Evolutionary conservation across 2,113 vertebrate genomes (phyloP).

Genomic region (Paratilapia polleni): DNA sequence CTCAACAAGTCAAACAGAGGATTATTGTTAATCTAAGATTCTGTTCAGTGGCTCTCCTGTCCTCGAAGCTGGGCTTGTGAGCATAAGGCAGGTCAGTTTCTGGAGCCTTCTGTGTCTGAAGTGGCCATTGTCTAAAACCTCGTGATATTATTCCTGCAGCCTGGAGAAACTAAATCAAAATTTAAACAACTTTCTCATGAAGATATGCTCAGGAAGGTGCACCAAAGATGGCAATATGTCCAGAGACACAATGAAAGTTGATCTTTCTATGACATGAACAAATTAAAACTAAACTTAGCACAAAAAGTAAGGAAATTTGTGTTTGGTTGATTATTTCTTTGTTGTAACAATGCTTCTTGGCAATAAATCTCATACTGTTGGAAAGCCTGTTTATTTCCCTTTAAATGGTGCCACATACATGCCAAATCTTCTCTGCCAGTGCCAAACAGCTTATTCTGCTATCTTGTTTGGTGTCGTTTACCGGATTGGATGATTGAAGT

Average conservation of each 20-base stretch:
- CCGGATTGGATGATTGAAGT: too few species aligned
- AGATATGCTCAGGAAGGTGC: background rate
- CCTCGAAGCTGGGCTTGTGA: constrained; percentile 52
- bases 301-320: too few species aligned
- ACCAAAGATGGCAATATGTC: background rate
- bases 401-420: too few species aligned
- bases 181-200: background rate
- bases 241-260: background rate
- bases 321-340: too few species aligned
- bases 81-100: constrained; percentile 55
- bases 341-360: too few species aligned
- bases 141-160: background rate
- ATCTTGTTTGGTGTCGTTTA: too few species aligned
- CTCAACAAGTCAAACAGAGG: constrained; percentile 54
- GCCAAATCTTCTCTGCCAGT: too few species aligned
- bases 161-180: constrained; percentile 5
- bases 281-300: too few species aligned
- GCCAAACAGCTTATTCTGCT: too few species aligned
- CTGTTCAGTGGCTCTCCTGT: constrained; percentile 69
- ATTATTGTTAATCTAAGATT: constrained; percentile 75
- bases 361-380: too few species aligned
- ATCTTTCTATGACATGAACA: background rate
- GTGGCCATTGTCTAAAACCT: constrained; percentile 33
- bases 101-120: constrained; percentile 42
- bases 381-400: too few species aligned